Base-by-base conservation (phyloP, 53 echinoderm and acorn worm species). In the Arbacia lixula region DNA sequence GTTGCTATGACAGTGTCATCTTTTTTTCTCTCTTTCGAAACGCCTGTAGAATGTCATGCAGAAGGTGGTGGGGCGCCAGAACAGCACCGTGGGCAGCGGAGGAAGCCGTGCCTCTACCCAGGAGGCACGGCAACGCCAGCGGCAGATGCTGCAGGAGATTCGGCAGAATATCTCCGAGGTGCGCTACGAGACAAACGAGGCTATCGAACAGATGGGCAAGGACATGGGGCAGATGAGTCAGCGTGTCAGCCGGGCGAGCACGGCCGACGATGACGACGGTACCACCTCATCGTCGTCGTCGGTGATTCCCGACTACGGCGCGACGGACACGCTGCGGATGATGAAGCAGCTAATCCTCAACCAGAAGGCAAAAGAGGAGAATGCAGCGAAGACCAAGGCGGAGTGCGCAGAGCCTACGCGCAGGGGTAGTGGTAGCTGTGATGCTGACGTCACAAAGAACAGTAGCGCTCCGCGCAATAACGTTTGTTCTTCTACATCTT, bases 131-230 rank as follows among this genome's bases (percentile, higher is more conserved):
- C 87, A 87, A 51, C 90, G 87, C 31, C 93, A 93, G 65, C 85
- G 93, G 1, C 90, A 90, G 41, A 87, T 90, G 87, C 84, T 93
- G 34, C 87, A 90, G 51, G 87, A 93, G 66, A 66, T 93, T 17
- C 79, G 93, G 26, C 93, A 93, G 53, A 87, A 93, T 29, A 90
- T 93, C 62, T 93, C 93, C 11, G 93, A 93, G 39, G 90, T 79
- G 3, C 90, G 93, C 66, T 90, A 80, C 60, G 93, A 93, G 69
- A 93, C 93, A 2, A 84, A 84, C 27, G 93, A 93, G 63, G 93
- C 93, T 38, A 90, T 93, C 11, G 68, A 66, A 0, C 87, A 87
- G 49, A 90, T 93, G 39, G 66, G 89, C 87, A 81, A 61, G 39
- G 90, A 87, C 49, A 90, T 93, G 82, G 55, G 87, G 30, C 67